phyloP scores from a whole-genome alignment of 2,888 invertebrate genomes.

The Trileptium ribeirensis region DNA sequence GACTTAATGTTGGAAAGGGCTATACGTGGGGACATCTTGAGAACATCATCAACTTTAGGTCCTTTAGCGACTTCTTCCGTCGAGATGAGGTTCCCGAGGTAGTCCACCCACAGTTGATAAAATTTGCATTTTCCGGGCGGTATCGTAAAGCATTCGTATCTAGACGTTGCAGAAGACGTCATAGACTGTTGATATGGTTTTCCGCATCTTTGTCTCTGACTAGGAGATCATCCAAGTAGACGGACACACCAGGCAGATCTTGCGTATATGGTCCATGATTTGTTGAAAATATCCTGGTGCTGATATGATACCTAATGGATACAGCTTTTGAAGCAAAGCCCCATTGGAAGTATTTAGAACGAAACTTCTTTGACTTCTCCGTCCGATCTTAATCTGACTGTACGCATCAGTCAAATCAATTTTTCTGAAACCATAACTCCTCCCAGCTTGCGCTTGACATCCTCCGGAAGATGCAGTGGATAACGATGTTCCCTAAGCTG shows the following conservation, averaged over 20 bases:
- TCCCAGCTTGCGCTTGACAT: background rate
- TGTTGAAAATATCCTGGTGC: constrained; percentile 27
- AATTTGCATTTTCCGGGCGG: constrained; percentile 23
- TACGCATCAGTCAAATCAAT: background rate
- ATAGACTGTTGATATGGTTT: background rate
- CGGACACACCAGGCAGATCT: constrained; percentile 24
- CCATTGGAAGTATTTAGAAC: constrained; percentile 25
- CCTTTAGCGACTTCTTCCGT: constrained; percentile 20
- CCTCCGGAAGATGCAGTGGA: constrained; percentile 7
- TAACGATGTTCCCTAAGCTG: background rate
- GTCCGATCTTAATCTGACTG: background rate
- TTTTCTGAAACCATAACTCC: background rate
- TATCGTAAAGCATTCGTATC: constrained; percentile 14
- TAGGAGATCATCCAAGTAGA: constrained; percentile 22
- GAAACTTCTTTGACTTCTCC: constrained; percentile 1
- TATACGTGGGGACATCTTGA: constrained; percentile 8
- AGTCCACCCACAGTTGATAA: background rate
- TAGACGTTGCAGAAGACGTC: background rate
- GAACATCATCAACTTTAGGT: constrained; percentile 26
- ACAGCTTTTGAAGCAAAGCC: constrained; percentile 23
- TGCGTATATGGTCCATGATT: constrained; percentile 27
- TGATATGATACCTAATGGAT: constrained; percentile 23
- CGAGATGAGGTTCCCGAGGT: constrained; percentile 15
- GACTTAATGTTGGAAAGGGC: background rate
- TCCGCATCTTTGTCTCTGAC: background rate